Percentiles rank a stretch among this genome's conserved stretches.
Conservation (phyloP, 2,113 vertebrate genomes). For the Struthidea cinerea region DNA sequence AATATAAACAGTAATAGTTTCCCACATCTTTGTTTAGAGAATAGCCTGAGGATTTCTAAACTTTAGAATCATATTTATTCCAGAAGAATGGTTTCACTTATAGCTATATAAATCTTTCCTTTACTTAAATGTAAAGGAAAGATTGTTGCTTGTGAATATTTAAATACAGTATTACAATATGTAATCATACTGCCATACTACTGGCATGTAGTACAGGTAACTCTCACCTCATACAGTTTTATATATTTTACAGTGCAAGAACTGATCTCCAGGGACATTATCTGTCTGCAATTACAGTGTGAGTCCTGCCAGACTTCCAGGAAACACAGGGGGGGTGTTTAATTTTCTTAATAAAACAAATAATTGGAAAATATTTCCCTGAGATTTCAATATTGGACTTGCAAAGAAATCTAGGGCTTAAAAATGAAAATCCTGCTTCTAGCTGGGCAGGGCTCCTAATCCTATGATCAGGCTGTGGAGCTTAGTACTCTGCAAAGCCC, state of each 20-base stretch:
- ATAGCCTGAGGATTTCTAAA: constrained; percentile 81
- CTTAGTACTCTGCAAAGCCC: not conserved
- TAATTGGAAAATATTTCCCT: not conserved
- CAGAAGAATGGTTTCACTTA: constrained; percentile 77
- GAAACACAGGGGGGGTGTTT: not conserved
- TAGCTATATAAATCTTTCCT: constrained; percentile 71
- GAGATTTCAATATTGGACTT: not conserved
- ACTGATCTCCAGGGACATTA: not conserved
- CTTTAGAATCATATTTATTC: constrained; percentile 77
- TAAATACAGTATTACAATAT: constrained; percentile 19
- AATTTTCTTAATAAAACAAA: not conserved
- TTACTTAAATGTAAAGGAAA: constrained; percentile 33
- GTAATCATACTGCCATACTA: not conserved
- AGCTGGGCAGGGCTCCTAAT: not conserved
- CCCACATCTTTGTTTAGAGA: constrained; percentile 86
- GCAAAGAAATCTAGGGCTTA: not conserved
- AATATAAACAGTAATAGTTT: constrained; percentile 85
- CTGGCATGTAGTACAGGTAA: not conserved
- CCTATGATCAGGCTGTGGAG: not conserved
- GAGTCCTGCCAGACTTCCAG: not conserved
- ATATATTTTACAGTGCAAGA: not conserved
- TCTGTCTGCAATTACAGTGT: not conserved
- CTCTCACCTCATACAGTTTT: not conserved
- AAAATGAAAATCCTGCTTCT: not conserved
- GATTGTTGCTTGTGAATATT: constrained; percentile 11